Evolutionary conservation across 2,113 vertebrate genomes (phyloP), one percentile per base, ranked within the genome.

Genomic region (Macrotis lagotis): DNA sequence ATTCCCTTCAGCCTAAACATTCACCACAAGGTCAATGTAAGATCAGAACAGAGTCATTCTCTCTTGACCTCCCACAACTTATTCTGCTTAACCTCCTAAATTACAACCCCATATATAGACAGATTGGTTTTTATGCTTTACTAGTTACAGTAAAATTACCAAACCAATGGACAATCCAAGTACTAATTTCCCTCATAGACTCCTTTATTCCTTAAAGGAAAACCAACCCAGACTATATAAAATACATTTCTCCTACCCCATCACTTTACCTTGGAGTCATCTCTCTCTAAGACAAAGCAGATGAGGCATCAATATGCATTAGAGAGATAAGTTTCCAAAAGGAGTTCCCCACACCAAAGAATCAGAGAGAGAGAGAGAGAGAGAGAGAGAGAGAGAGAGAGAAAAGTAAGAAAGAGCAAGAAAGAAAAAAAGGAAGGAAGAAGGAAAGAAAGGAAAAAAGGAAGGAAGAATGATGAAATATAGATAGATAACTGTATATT

Each of bases 371-470:
- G 3, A 59, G 53, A 31, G 26, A 25, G 10, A 59, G 26, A 52
- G 3, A 52, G 22, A 59, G 7, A 55, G 24, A 55, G 1, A 55
- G 1, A 55, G 53, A 28, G 1, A 28, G 14, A 52, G 5, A 52
- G 51, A 52, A 55, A 9, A 26, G 3, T 3, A 55, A 26, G 26
- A 5, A n/a, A 16, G 59, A 37, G 31, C 12, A 31, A 28, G 9
- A 25, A 90, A 22, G 83, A 96, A 83, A 94, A 25, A 90, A 44
- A 12, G 88, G 96, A 92, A 93, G 31, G 48, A 92, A 6, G 48
- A 0, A 90, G 48, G 1, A 49, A 52, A 90, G 19, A 25, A 47
- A 88, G 66, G 3, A 4, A 22, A 14, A 88, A 50, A 14, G 88
- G 51, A 24, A 37, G 48, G 48, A 50, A n/a, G n/a, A n/a, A n/a